phyloP scores from a whole-genome alignment of 2,888 invertebrate genomes.

The Zygothrica quintamaculata region DNA sequence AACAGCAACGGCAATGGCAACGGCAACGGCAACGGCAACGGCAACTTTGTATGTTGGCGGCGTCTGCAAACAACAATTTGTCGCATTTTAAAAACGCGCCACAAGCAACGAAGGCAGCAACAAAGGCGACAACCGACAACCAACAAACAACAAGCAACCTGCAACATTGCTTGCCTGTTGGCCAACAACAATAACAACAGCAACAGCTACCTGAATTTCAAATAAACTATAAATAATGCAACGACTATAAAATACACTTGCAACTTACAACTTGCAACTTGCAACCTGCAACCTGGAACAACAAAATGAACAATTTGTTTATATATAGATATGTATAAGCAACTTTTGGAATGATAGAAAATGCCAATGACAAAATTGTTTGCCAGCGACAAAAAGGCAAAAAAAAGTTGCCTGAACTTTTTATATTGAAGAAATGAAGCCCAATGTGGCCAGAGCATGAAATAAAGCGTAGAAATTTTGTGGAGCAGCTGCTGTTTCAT shows the following conservation, averaged over 20 bases:
- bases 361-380: too few relatives aligned
- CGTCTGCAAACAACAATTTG: slow-evolving; percentile 78
- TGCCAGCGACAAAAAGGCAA: too few relatives aligned
- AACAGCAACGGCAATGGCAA: slow-evolving; percentile 12
- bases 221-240: not conserved
- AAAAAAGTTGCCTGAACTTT: too few relatives aligned
- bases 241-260: slow-evolving; percentile 34
- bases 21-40: slow-evolving; percentile 17
- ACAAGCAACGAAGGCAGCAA: slow-evolving; percentile 66
- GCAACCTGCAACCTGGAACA: not conserved
- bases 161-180: slow-evolving; percentile 6
- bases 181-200: slow-evolving; percentile 4
- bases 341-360: too few relatives aligned
- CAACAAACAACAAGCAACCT: slow-evolving; percentile 19
- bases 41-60: slow-evolving; percentile 48
- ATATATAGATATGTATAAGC: not conserved
- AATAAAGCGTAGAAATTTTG: not conserved
- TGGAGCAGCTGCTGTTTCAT: slow-evolving; percentile 27
- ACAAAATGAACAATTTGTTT: not conserved
- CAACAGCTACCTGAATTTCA: not conserved
- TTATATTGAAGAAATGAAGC: too few relatives aligned
- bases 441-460: not conserved
- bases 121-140: slow-evolving; percentile 62
- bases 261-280: not conserved
- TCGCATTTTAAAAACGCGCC: slow-evolving; percentile 77